A percentile compares a stretch with the other conserved stretches of the same genome.
These are phyloP conservation scores for Eumeta japonica DNA, from an alignment of 1,140 invertebrate species.

Conservation along the genomic window DNA sequence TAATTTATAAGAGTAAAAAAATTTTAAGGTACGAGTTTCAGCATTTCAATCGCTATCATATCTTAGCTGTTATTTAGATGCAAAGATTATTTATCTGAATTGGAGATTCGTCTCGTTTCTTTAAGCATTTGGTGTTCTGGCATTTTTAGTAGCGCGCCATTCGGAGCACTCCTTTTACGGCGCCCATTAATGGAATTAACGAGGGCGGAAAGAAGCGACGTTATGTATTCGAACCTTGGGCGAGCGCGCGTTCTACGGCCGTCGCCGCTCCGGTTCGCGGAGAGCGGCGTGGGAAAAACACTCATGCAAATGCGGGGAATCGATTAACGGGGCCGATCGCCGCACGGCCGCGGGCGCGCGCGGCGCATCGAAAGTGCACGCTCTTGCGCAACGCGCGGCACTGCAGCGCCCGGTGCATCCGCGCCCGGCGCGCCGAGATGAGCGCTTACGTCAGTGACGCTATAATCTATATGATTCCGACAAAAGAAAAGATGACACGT, in stretches of 20 bases:
- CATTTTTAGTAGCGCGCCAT: neutral
- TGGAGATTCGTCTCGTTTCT: neutral
- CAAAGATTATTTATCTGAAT: neutral
- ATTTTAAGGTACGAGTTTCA: too few species aligned
- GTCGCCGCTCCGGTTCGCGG: slow-evolving; percentile 33
- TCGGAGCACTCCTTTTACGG: too few species aligned
- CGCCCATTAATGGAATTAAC: too few species aligned
- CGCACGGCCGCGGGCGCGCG: slow-evolving; percentile 22
- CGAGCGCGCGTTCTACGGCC: slow-evolving; percentile 28
- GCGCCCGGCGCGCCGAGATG: neutral
- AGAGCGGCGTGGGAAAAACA: slow-evolving; percentile 41
- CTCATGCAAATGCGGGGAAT: slow-evolving; percentile 47
- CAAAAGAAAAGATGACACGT: neutral
- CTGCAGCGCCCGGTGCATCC: neutral
- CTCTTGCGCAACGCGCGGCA: slow-evolving; percentile 21
- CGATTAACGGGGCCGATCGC: slow-evolving; percentile 36
- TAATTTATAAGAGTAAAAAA: too few species aligned
- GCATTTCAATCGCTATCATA: too few species aligned
- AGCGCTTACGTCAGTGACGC: neutral
- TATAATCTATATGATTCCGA: neutral
- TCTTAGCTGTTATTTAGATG: neutral
- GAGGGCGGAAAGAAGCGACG: neutral
- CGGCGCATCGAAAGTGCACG: slow-evolving; percentile 45
- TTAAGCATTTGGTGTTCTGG: neutral
- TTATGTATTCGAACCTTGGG: slow-evolving; percentile 18